A percentile compares a stretch with the other conserved stretches of the same genome.
phyloP scores from a whole-genome alignment of 2,113 vertebrate species.

The Aviceda subcristata region DNA sequence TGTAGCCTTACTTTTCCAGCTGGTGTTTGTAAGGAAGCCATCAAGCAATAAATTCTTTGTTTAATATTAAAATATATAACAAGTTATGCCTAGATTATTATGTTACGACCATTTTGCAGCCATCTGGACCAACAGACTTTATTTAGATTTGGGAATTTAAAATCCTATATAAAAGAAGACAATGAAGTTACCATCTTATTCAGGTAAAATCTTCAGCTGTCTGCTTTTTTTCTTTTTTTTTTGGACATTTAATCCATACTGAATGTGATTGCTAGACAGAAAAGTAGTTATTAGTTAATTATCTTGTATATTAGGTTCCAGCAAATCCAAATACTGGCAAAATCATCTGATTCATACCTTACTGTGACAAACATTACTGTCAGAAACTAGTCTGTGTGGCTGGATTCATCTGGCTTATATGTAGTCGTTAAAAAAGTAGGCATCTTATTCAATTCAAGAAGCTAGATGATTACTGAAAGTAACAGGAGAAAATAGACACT shows the following conservation, averaged over 20 bases:
- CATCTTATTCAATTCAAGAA: background rate
- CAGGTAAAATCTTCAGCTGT: background rate
- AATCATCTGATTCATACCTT: background rate
- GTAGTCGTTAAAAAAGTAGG: background rate
- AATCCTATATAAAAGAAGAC: background rate
- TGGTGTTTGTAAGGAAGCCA: background rate
- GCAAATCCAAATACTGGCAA: background rate
- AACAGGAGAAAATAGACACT: background rate
- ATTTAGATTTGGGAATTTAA: background rate
- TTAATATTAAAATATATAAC: background rate
- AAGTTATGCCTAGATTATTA: background rate
- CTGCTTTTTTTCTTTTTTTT: background rate
- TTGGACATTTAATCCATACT: background rate
- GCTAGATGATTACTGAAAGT: background rate
- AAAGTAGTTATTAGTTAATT: background rate
- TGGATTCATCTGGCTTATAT: background rate
- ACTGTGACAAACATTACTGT: background rate
- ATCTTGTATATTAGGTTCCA: background rate
- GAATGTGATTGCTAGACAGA: background rate
- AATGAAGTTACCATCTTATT: background rate
- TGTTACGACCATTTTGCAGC: background rate
- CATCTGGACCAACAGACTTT: background rate
- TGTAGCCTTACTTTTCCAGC: background rate
- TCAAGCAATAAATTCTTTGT: background rate
- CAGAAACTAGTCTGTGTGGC: background rate